Evolutionary conservation across 1,140 invertebrate genomes (phyloP).

Genomic region (Eueides isabella): DNA sequence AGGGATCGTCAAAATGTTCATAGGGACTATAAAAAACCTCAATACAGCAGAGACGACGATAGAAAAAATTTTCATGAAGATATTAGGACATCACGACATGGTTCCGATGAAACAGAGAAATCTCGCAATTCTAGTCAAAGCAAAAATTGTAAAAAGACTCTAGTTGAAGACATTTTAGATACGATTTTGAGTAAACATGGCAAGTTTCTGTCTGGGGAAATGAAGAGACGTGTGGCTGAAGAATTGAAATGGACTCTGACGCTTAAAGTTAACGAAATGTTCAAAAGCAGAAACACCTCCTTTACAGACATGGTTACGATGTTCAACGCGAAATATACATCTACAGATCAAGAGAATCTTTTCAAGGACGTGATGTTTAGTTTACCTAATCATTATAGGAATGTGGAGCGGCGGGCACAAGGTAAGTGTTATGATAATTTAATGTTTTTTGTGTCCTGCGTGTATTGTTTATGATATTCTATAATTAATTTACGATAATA

Average conservation of each 20-base stretch:
- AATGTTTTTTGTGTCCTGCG: background rate
- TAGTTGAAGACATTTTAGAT: conserved; percentile 55
- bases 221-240: conserved; percentile 43
- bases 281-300: conserved; percentile 57
- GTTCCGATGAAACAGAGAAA: background rate
- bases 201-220: conserved; percentile 39
- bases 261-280: conserved; percentile 56
- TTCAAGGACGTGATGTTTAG: conserved; percentile 55
- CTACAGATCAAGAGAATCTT: conserved; percentile 56
- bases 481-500: background rate
- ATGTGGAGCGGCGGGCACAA: conserved; percentile 48
- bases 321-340: conserved; percentile 56
- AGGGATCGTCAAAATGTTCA: background rate
- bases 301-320: conserved; percentile 67
- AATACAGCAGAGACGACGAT: conserved; percentile 17
- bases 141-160: conserved; percentile 55
- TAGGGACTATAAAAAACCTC: conserved; percentile 13
- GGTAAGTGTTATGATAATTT: conserved; percentile 54
- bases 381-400: conserved; percentile 54
- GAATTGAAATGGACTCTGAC: conserved; percentile 51
- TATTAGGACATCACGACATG: background rate
- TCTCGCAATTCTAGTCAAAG: background rate
- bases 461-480: background rate
- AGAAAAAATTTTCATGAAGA: conserved; percentile 13
- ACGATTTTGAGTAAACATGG: conserved; percentile 53